Evolutionary conservation across 1,140 invertebrate species (phyloP).

Genomic region (Drosophila dunni): DNA sequence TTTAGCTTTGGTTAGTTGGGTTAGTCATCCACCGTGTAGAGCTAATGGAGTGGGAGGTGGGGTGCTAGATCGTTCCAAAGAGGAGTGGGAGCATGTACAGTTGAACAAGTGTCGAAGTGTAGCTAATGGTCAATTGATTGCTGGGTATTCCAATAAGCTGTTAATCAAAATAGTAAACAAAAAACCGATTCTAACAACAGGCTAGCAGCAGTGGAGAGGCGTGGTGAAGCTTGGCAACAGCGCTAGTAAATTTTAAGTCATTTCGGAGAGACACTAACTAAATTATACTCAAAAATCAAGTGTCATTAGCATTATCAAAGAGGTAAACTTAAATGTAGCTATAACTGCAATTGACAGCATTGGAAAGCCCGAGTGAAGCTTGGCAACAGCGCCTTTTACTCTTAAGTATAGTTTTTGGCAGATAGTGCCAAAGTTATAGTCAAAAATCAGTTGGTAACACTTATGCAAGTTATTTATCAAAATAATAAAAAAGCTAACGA

Average conservation of each 20-base stretch:
- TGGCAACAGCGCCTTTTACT: neutral
- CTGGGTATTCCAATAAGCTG: slow-evolving; percentile 5
- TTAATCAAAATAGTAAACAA: slow-evolving; percentile 3
- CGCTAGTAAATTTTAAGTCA: neutral
- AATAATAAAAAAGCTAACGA: no score
- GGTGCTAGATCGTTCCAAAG: neutral
- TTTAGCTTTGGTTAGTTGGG: slow-evolving; percentile 24
- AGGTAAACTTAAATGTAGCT: neutral
- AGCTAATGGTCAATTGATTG: slow-evolving; percentile 7
- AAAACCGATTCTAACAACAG: neutral
- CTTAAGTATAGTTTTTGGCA: no score
- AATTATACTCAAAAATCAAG: no score
- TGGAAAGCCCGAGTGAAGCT: neutral
- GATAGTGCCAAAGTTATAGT: no score
- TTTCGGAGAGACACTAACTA: neutral
- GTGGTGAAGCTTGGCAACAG: neutral
- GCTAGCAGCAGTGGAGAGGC: neutral
- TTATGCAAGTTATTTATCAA: no score
- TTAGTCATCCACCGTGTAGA: slow-evolving; percentile 42
- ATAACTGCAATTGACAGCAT: neutral
- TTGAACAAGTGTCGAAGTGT: neutral
- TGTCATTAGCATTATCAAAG: neutral
- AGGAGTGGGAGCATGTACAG: slow-evolving; percentile 5
- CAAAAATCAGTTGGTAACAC: no score
- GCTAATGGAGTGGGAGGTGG: neutral